Conservation (phyloP, 37 sponge, comb jelly and placozoan genomes). For the Tethya wilhelma region DNA sequence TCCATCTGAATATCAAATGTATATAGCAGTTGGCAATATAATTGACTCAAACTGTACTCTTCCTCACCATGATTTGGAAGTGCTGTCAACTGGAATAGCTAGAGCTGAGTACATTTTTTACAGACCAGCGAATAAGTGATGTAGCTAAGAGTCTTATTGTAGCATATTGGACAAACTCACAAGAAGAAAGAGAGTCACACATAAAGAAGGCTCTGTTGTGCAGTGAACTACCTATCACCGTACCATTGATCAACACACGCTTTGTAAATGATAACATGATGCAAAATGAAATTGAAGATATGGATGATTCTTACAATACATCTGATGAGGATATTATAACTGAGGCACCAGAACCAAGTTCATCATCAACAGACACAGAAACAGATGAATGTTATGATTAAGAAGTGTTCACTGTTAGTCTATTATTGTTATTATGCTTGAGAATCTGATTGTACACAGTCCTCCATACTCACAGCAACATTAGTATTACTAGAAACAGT, state of each 20-base stretch:
- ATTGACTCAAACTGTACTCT: not conserved
- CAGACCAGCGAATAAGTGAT: not conserved
- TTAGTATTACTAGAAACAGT: not conserved
- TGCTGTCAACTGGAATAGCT: not conserved
- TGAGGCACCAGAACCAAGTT: no score
- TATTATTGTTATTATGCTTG: not conserved
- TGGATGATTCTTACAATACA: not conserved
- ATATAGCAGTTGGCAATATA: not conserved
- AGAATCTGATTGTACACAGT: not conserved
- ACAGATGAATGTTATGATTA: not conserved
- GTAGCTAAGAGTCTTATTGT: not conserved
- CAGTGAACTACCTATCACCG: not conserved
- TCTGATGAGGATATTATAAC: not conserved
- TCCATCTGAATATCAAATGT: not conserved
- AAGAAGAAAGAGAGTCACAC: not conserved
- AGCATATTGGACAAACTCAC: not conserved
- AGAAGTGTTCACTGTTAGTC: not conserved
- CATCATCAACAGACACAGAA: not conserved
- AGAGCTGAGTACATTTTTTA: not conserved
- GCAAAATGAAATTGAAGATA: not conserved
- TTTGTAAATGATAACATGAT: not conserved
- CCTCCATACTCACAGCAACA: not conserved
- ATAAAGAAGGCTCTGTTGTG: not conserved
- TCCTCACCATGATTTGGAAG: not conserved
- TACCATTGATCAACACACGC: not conserved